These are phyloP conservation scores for Rynchops niger DNA, from an alignment of 2,113 vertebrate species.

Conservation along the genomic window DNA sequence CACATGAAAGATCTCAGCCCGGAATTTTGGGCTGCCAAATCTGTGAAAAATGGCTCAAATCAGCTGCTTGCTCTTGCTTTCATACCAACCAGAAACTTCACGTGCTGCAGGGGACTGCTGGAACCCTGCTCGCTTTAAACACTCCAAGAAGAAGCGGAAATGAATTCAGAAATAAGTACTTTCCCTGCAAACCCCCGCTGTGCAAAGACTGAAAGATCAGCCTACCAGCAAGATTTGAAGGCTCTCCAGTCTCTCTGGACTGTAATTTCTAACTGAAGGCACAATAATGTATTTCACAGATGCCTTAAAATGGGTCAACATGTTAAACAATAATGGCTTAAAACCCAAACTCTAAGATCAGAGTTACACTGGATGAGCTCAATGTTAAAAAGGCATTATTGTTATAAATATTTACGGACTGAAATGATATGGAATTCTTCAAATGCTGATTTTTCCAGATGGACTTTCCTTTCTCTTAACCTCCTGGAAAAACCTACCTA, in stretches of 20 bases:
- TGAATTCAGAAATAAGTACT: background rate
- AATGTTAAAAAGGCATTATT: background rate
- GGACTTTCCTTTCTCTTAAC: background rate
- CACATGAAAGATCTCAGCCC: background rate
- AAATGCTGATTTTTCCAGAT: background rate
- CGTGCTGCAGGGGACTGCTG: background rate
- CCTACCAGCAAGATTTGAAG: background rate
- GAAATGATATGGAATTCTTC: background rate
- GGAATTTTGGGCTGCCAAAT: background rate
- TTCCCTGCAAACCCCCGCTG: background rate
- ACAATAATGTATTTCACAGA: conserved; percentile 22
- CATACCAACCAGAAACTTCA: background rate
- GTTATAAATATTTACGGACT: background rate
- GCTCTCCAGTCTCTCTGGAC: conserved; percentile 5
- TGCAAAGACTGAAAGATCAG: background rate
- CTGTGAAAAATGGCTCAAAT: background rate
- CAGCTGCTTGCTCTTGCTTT: background rate
- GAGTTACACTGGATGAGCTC: background rate
- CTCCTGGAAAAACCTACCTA: background rate
- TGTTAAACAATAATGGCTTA: background rate
- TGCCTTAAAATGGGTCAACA: background rate
- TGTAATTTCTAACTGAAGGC: conserved; percentile 4
- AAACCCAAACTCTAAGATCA: background rate
- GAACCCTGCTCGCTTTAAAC: background rate
- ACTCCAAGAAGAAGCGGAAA: background rate